Percentiles rank a stretch among this genome's conserved stretches.
These are phyloP conservation scores for Campylomormyrus numenius DNA, from an alignment of 2,113 vertebrate genomes.

Conservation along the genomic window DNA sequence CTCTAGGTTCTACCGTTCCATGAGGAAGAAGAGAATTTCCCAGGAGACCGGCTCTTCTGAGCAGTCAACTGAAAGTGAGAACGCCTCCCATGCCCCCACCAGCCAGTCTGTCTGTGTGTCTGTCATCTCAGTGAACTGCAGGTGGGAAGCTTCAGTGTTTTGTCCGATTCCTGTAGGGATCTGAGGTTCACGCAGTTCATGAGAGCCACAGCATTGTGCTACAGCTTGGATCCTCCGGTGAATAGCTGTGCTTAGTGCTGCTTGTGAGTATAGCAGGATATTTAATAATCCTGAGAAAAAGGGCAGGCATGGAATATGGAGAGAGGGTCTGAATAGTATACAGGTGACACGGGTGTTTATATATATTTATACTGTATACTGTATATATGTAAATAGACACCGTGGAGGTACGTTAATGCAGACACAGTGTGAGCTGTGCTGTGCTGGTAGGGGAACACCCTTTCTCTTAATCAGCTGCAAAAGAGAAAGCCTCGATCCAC, in stretches of 20 bases:
- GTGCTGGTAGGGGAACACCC: not conserved
- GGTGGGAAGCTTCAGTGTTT: not conserved
- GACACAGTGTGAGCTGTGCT: not conserved
- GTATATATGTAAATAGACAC: not conserved
- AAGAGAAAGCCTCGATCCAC: not conserved
- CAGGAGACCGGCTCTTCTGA: conserved; percentile 24
- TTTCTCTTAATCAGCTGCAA: not conserved
- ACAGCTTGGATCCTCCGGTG: not conserved
- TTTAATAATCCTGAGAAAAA: not conserved
- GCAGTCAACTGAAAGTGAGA: conserved; percentile 45
- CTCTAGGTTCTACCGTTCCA: conserved; percentile 59
- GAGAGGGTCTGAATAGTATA: not conserved
- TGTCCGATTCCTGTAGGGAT: not conserved
- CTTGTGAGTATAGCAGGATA: not conserved
- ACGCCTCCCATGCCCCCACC: not conserved
- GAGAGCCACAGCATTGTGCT: not conserved
- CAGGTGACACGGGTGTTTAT: not conserved
- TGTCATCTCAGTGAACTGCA: not conserved
- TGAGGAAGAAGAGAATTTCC: conserved; percentile 54
- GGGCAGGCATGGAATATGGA: not conserved
- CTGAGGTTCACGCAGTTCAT: not conserved
- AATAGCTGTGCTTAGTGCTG: not conserved
- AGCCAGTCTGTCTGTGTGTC: not conserved
- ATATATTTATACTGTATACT: not conserved
- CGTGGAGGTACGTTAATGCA: not conserved